phyloP scores from a whole-genome alignment of 2,888 invertebrate genomes.

The Sclerodermus sp. region DNA sequence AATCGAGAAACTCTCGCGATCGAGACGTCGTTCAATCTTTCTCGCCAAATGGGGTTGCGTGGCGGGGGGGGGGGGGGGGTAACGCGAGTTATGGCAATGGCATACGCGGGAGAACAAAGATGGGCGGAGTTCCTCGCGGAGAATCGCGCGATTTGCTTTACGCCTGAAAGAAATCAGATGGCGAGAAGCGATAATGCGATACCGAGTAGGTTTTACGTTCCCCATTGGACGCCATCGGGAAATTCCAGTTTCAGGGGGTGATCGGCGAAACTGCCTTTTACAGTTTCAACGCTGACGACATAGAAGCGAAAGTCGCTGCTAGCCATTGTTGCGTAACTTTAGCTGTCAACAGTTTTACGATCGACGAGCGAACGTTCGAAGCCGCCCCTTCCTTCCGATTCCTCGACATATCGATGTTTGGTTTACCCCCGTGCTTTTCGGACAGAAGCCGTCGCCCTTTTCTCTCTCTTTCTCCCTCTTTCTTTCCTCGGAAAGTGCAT shows the following conservation, averaged over 20 bases:
- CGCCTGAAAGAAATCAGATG: too few relatives aligned
- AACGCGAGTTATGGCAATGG: too few relatives aligned
- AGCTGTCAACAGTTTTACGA: constrained; percentile 44
- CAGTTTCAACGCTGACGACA: constrained; percentile 9
- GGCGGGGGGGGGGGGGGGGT: too few relatives aligned
- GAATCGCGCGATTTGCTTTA: too few relatives aligned
- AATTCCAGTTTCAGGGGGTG: constrained; percentile 12
- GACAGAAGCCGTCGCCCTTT: background rate
- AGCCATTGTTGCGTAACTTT: constrained; percentile 32
- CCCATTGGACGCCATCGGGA: constrained; percentile 9
- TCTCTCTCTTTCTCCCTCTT: background rate
- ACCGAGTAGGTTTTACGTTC: constrained; percentile 6
- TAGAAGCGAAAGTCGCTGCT: constrained; percentile 15
- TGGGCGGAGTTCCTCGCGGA: too few relatives aligned
- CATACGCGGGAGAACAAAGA: too few relatives aligned
- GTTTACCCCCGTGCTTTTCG: too few relatives aligned
- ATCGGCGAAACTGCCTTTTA: constrained; percentile 10
- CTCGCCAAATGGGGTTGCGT: too few relatives aligned
- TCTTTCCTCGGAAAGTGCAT: constrained; percentile 24
- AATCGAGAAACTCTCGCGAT: too few relatives aligned
- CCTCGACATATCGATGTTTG: background rate
- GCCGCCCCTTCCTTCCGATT: background rate
- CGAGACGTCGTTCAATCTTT: too few relatives aligned
- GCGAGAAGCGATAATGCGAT: too few relatives aligned
- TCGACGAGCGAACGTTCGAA: constrained; percentile 11